Evolutionary conservation across 2,113 vertebrate genomes (phyloP), one percentile per base, ranked within the genome.

Genomic region (Syngnathus scovelli): DNA sequence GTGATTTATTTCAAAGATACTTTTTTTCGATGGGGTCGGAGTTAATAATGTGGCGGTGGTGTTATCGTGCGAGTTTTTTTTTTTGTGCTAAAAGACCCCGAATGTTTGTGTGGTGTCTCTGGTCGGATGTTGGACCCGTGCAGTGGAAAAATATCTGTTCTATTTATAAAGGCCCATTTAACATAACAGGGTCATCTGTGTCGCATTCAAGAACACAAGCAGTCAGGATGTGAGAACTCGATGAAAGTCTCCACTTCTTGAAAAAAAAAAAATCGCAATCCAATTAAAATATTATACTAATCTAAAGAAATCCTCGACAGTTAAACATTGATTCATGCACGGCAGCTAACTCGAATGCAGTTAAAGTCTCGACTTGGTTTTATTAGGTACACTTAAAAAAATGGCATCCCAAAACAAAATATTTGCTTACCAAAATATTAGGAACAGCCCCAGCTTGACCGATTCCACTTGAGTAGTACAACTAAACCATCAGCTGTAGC

Each of bases 161-260:
- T 86, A 86, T 88, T 86, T 88, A 78, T 88, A 88, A 84, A 86
- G 78, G 51, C 81, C 81, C 78, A 80, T 84, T 84, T 73, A 75
- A 77, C 69, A 36, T 68, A 76, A 79, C 62, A 77, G 74, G 79
- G 84, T 87, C 84, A 80, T 78, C 70, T 58, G 75, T 65, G 75
- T 52, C 68, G 55, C 62, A 44, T 66, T 66, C 43, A 48, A 75
- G 76, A 72, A 60, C 66, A 41, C 56, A 64, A 61, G 38, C 37
- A n/a, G 19, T 10, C 37, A 6, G 59, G 18, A 61, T n/a, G 19
- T 61, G 16, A 49, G 13, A 60, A 59, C 19, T 56, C 44, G 23
- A 23, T 67, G 52, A 59, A 18, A 1, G 4, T 33, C 6, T 59
- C 33, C 16, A 15, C 16, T 60, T 60, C 36, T 18, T 38, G 15